Percentiles rank a stretch among this genome's conserved stretches.
phyloP scores from a whole-genome alignment of 2,888 invertebrate species.

The Cordylochernes scorpioides region DNA sequence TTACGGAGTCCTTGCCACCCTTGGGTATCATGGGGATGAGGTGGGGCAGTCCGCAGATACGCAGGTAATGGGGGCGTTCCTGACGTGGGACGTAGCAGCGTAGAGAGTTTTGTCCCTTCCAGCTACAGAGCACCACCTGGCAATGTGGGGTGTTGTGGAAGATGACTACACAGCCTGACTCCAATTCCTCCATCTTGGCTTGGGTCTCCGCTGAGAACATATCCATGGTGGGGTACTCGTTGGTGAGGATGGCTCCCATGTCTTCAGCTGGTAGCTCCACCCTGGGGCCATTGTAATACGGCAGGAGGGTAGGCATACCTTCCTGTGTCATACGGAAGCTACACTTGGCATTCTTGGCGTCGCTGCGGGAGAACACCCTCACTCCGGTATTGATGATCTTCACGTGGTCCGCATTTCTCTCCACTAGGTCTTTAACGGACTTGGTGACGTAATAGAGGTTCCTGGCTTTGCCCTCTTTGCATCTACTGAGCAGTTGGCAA shows the following conservation, averaged over 20 bases:
- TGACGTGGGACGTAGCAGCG: slow-evolving; percentile 60
- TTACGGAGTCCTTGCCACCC: no score
- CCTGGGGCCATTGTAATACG: slow-evolving; percentile 7
- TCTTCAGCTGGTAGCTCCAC: slow-evolving; percentile 3
- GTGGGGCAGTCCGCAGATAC: slow-evolving; percentile 55
- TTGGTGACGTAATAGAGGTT: slow-evolving; percentile 64
- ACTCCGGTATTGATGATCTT: slow-evolving; percentile 94
- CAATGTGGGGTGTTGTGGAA: slow-evolving; percentile 8
- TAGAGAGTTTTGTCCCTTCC: slow-evolving; percentile 63
- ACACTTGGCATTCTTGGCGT: slow-evolving; percentile 63
- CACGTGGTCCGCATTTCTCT: slow-evolving; percentile 41
- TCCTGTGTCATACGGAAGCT: slow-evolving; percentile 74
- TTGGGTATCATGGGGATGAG: no score
- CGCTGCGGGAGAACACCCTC: slow-evolving; percentile 70
- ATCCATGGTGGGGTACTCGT: slow-evolving; percentile 4
- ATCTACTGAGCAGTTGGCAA: slow-evolving; percentile 13
- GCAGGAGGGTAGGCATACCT: slow-evolving; percentile 18
- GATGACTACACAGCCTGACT: slow-evolving; percentile 6
- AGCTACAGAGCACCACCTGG: slow-evolving; percentile 34
- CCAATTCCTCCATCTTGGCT: slow-evolving; percentile 1
- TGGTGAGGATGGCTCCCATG: slow-evolving; percentile 4
- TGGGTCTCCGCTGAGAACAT: slow-evolving; percentile 1
- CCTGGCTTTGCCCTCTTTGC: slow-evolving; percentile 60
- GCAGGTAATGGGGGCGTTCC: slow-evolving; percentile 58
- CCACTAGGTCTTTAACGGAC: slow-evolving; percentile 49